Evolutionary conservation across 2,888 invertebrate genomes (phyloP).

Genomic region (Glaucopsyche alexis): DNA sequence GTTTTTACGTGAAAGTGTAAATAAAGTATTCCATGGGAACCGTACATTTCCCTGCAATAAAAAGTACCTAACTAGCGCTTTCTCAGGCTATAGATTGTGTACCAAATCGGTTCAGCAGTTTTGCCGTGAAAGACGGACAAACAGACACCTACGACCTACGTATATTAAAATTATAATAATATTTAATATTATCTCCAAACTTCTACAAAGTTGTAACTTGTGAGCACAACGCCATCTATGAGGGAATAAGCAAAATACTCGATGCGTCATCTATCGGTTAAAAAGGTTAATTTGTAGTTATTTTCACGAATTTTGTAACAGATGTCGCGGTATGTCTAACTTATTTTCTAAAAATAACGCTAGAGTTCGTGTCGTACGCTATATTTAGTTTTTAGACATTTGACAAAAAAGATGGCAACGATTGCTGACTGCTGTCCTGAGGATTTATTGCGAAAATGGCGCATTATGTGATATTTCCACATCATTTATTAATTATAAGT

Average conservation of each 20-base stretch:
- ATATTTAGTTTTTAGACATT: slow-evolving; percentile 79
- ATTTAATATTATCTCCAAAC: too few species aligned
- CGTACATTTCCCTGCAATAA: too few species aligned
- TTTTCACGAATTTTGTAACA: slow-evolving; percentile 35
- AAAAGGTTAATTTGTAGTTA: neutral
- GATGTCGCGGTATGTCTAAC: slow-evolving; percentile 54
- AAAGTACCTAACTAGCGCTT: too few species aligned
- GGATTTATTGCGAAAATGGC: slow-evolving; percentile 77
- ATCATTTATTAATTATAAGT: slow-evolving; percentile 70
- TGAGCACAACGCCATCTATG: slow-evolving; percentile 4
- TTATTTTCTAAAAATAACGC: slow-evolving; percentile 78
- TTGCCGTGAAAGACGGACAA: too few species aligned
- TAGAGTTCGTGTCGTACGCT: slow-evolving; percentile 78
- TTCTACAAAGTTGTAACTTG: neutral
- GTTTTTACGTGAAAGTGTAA: too few species aligned
- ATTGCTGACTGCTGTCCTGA: slow-evolving; percentile 75
- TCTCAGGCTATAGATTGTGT: too few species aligned
- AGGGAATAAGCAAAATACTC: neutral
- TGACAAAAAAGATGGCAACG: slow-evolving; percentile 81
- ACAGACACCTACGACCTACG: too few species aligned
- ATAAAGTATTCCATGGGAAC: too few species aligned
- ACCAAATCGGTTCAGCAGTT: too few species aligned
- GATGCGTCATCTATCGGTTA: slow-evolving; percentile 6
- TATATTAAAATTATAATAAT: too few species aligned
- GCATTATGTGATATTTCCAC: slow-evolving; percentile 78